A percentile compares a stretch with the other conserved stretches of the same genome.
Evolutionary conservation across 1,140 invertebrate genomes (phyloP).

Genomic region (Globodera rostochiensis): DNA sequence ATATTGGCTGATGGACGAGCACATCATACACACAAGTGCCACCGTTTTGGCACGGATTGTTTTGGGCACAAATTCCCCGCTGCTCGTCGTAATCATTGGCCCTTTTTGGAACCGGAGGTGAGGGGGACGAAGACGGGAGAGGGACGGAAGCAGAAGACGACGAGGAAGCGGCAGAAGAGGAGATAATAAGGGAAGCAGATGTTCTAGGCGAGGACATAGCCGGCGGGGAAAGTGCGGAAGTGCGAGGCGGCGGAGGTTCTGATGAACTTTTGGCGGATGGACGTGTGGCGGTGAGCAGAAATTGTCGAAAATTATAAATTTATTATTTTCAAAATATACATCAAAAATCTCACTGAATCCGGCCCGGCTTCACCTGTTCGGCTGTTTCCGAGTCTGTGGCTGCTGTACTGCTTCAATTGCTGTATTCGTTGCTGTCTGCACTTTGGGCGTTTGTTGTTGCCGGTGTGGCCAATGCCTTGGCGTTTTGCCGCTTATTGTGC

Average conservation of each 20-base stretch:
- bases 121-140: neutral
- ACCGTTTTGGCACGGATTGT: conserved; percentile 41
- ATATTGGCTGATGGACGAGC: conserved; percentile 24
- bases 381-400: too few species aligned
- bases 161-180: neutral
- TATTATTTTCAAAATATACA: too few species aligned
- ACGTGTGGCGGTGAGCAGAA: neutral
- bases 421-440: too few species aligned
- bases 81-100: neutral
- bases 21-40: conserved; percentile 41
- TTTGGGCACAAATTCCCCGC: conserved; percentile 12
- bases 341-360: too few species aligned
- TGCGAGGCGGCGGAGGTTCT: neutral
- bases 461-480: neutral
- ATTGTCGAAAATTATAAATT: neutral
- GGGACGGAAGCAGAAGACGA: neutral
- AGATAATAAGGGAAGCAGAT: too few species aligned
- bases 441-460: neutral
- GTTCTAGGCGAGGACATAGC: neutral
- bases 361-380: neutral
- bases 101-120: neutral
- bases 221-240: neutral
- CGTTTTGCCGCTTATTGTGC: neutral
- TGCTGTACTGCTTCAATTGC: too few species aligned
- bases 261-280: neutral